Percentiles rank a stretch among this genome's conserved stretches.
These are phyloP conservation scores for Electrona antarctica DNA, from an alignment of 2,113 vertebrate genomes.

Conservation along the genomic window DNA sequence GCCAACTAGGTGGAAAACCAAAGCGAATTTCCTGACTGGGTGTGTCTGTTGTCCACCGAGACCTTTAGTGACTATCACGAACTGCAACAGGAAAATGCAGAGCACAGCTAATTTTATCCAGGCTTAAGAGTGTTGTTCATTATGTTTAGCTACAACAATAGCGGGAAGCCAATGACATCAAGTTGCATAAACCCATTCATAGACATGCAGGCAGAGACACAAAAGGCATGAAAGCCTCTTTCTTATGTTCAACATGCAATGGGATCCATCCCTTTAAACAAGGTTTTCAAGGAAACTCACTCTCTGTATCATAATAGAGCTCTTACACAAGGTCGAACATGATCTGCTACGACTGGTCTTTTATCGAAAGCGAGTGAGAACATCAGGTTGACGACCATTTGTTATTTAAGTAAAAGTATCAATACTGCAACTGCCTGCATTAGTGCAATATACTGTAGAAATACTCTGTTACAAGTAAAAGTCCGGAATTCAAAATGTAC, in stretches of 20 bases:
- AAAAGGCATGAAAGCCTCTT: slow-evolving; percentile 10
- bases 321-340: slow-evolving; percentile 13
- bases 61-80: not conserved
- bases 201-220: slow-evolving; percentile 9
- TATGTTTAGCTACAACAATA: not conserved
- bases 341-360: slow-evolving; percentile 13
- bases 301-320: slow-evolving; percentile 2
- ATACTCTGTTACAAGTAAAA: too few species aligned
- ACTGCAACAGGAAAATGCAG: not conserved
- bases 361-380: slow-evolving; percentile 13
- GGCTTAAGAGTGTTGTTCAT: not conserved
- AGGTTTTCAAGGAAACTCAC: slow-evolving; percentile 8
- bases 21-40: slow-evolving; percentile 7
- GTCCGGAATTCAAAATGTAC: too few species aligned
- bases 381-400: not conserved
- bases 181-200: slow-evolving; percentile 8
- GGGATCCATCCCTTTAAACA: slow-evolving; percentile 15
- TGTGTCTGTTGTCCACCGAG: slow-evolving; percentile 6
- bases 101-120: not conserved
- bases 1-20: slow-evolving; percentile 26
- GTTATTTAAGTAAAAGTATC: too few species aligned
- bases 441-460: too few species aligned
- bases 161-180: not conserved
- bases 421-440: too few species aligned
- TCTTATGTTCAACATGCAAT: slow-evolving; percentile 40